Base-by-base conservation (phyloP, 2,888 invertebrate species). In the Syrphus vitripennis region DNA sequence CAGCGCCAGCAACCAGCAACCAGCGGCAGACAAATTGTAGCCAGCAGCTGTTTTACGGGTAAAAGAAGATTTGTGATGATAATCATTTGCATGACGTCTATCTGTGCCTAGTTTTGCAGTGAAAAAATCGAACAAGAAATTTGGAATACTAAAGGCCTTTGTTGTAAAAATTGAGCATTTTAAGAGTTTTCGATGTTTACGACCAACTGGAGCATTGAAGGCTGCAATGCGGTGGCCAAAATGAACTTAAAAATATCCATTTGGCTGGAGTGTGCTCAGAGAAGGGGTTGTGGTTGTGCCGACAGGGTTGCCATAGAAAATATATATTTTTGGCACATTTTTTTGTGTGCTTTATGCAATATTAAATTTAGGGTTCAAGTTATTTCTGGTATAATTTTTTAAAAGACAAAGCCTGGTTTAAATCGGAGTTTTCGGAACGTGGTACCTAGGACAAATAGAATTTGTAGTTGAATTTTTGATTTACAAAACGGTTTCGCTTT, bases 31-130 rank as follows among this genome's bases (percentile, higher is more conserved):
- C 74, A 79, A 70, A n/a, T 79, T 79, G 79, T 79, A 79, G 83
- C 79, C 75, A 83, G 79, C 83, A 83, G 79, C 79, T 83, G 83
- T 83, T 83, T 74, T 83, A 70, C 70, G 75, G 83, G 83, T 83
- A 80, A 83, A 80, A 75, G 61, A 26, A 16, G 40, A 65, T 48
- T 19, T 2, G 10, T 4, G 4, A 7, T 31, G 29, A 40, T 57
- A 40, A 29, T 26, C 19, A 63, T 42, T n/a, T 57, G 59, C 21
- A 34, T 72, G 29, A 16, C 37, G 40, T 45, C 29, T 14, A n/a
- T 37, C 59, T 45, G 6, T 14, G 29, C 19, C 14, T 45, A 19
- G 19, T 45, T 65, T 40, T 19, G 19, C 4, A 14, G 3, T 45
- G 29, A 45, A 50, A n/a, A 80, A 67, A 42, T 19, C 26, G 29